phyloP scores from a whole-genome alignment of 1,140 invertebrate genomes.

The Myzus persicae region DNA sequence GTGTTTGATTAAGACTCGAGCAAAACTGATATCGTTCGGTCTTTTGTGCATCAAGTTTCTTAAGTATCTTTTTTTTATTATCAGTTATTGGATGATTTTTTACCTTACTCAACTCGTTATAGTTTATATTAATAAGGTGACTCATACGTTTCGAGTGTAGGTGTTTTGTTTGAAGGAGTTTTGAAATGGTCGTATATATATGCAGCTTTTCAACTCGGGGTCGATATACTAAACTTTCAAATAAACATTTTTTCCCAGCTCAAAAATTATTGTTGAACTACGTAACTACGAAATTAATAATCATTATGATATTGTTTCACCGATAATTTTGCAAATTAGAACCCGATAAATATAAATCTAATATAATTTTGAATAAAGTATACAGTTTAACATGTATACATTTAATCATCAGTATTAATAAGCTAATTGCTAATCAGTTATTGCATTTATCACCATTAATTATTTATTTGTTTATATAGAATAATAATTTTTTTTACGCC shows the following conservation, averaged over 20 bases:
- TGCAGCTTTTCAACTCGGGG: not conserved
- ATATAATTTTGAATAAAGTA: not conserved
- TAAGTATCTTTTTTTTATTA: not conserved
- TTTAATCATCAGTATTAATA: not conserved
- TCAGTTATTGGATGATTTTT: not conserved
- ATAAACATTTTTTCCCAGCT: not conserved
- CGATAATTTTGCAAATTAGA: not conserved
- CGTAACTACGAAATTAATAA: not conserved
- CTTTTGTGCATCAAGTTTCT: not conserved
- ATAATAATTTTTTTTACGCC: not conserved
- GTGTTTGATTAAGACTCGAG: not conserved
- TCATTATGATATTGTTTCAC: not conserved
- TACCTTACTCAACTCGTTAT: not conserved
- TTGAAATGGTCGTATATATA: not conserved
- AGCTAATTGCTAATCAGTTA: not conserved
- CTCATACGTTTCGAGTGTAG: constrained; percentile 4
- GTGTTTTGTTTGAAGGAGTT: constrained; percentile 20
- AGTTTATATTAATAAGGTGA: constrained; percentile 15
- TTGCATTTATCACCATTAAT: not conserved
- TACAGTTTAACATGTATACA: not conserved
- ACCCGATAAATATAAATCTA: constrained; percentile 1
- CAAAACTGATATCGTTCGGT: not conserved
- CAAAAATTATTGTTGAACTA: not conserved
- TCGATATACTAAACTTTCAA: not conserved
- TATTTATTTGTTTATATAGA: not conserved